Base-by-base conservation (phyloP, 2,888 invertebrate species). In the Sminthurinus aureus region DNA sequence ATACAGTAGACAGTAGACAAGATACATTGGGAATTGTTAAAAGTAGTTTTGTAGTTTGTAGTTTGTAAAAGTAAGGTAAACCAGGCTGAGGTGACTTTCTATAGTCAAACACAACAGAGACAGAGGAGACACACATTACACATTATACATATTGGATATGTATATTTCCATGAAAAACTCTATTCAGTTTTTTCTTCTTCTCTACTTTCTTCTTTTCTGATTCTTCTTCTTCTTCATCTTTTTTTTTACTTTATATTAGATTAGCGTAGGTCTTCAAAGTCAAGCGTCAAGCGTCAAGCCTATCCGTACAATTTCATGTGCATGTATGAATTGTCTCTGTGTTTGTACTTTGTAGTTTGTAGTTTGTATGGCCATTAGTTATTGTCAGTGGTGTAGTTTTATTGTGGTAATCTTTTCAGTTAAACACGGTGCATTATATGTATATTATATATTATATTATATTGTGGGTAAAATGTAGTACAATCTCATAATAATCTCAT, bases 61-160 rank as follows among this genome's bases (percentile, higher is more conserved):
- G 1, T 38, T 38, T 71, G 71, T 12, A 24, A 71, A n/a, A 75
- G 75, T 50, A 77, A 77, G 77, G 77, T 77, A 77, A 77, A 77
- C 64, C 58, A 77, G 64, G 64, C 58, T 64, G n/a, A n/a, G 50
- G 20, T 50, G 77, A 51, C 52, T 77, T 50, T 52, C 52, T 77
- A 13, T 13, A n/a, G 58, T 77, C 51, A n/a, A 22, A 38, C 51
- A 3, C 3, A 38, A 38, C 18, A n/a, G 3, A 74, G 15, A n/a
- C n/a, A 77, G 6, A 64, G 22, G 58, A 58, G 58, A 64, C 58
- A 58, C 64, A 77, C 58, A 77, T 77, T 64, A n/a, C n/a, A n/a
- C n/a, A n/a, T n/a, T n/a, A n/a, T n/a, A n/a, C n/a, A n/a, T n/a
- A n/a, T n/a, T n/a, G n/a, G n/a, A n/a, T n/a, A 22, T 58, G 22